These are phyloP conservation scores for Holothuria scabra DNA, from an alignment of 53 echinoderm and acorn worm species.

Conservation along the genomic window DNA sequence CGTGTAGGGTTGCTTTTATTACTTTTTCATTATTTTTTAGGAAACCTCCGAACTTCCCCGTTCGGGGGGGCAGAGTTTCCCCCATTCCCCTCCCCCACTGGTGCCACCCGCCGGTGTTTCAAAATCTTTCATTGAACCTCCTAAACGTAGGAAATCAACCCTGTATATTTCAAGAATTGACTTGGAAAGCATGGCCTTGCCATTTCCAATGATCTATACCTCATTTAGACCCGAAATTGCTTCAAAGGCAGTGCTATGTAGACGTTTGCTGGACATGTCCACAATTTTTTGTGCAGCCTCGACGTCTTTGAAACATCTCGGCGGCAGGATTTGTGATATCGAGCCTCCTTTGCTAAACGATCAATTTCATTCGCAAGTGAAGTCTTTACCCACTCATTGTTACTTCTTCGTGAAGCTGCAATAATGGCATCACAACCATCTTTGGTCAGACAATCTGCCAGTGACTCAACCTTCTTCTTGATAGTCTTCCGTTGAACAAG, in stretches of 20 bases:
- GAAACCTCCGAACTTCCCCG: too few relatives aligned
- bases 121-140: slow-evolving; percentile 51
- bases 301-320: slow-evolving; percentile 51
- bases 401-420: slow-evolving; percentile 50
- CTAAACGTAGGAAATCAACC: slow-evolving; percentile 50
- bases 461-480: too few relatives aligned
- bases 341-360: slow-evolving; percentile 55
- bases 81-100: too few relatives aligned
- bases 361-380: slow-evolving; percentile 47
- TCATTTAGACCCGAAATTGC: slow-evolving; percentile 49
- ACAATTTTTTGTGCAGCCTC: slow-evolving; percentile 15
- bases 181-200: slow-evolving; percentile 55
- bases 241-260: too few relatives aligned
- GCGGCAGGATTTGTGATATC: slow-evolving; percentile 62
- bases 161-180: slow-evolving; percentile 66
- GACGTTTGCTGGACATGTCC: slow-evolving; percentile 39
- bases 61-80: too few relatives aligned
- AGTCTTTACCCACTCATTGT: slow-evolving; percentile 47
- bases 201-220: slow-evolving; percentile 43
- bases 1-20: too few relatives aligned
- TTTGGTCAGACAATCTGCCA: too few relatives aligned
- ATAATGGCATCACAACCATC: too few relatives aligned
- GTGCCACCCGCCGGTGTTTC: too few relatives aligned
- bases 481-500: too few relatives aligned
- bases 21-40: too few relatives aligned